Evolutionary conservation across 2,888 invertebrate species (phyloP), one percentile per base, ranked within the genome.

Genomic region (Hemithea aestivaria): DNA sequence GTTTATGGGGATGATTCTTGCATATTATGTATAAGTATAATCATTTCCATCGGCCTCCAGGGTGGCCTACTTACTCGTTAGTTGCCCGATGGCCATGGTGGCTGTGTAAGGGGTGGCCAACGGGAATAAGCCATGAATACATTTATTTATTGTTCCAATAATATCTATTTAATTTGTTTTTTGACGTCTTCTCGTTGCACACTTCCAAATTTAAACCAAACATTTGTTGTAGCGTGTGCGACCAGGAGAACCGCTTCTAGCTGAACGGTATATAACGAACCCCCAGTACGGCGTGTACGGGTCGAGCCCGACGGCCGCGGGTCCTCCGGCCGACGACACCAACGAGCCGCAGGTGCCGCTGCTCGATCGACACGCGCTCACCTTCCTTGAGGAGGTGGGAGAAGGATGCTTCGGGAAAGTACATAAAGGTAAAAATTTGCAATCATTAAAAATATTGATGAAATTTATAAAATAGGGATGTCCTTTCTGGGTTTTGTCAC

Each of bases 351-450:
- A 72, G 34, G 91, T 93, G 7, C 91, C 90, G 7, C 83, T 91
- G 27, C 73, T 94, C 26, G 87, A 88, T 30, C 83, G 91, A 31
- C 92, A 92, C 44, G 90, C 90, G 1, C 87, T 96, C 11, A 88
- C 89, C 7, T 92, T 94, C 68, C 73, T 92, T 2, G 91, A 93
- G 58, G 94, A 94, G 62, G 93, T 96, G 33, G 96, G 96, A 1
- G 95, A 96, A 70, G 96, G 96, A 1, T 95, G 94, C 62, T 96
- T 95, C 61, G 96, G 96, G 20, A 95, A 95, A 81, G 96, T 96
- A 27, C 95, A 91, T 66, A 95, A 93, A 92, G 96, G 96, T 95
- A 43, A 11, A n/a, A n/a, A n/a, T n/a, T n/a, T n/a, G n/a, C n/a
- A n/a, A n/a, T n/a, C n/a, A n/a, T n/a, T n/a, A n/a, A n/a, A n/a